Evolutionary conservation across 2,797 vertebrate genomes (phyloP), one percentile per base, ranked within the genome.

Genomic region (Ctenosaura bakeri): DNA sequence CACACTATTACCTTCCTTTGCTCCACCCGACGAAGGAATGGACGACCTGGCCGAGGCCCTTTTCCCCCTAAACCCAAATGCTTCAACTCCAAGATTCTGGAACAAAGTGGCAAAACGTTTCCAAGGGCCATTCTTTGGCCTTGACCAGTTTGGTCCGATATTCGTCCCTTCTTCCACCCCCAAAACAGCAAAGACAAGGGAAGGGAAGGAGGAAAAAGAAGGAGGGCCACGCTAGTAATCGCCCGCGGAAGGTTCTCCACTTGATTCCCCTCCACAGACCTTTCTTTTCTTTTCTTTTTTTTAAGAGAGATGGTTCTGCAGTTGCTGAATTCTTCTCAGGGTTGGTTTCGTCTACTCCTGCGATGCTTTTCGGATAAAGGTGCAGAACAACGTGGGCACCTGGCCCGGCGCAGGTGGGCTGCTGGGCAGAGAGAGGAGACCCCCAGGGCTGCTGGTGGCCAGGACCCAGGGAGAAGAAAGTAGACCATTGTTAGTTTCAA

Each of bases 381-480:
- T 22, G 38, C 16, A 35, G 24, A 14, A 26, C 38, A 42, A 16
- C 5, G 59, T 13, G 35, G 14, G 35, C 32, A 50, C 26, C 24
- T 54, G 38, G 8, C 0, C 6, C 2, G 14, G 56, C 3, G 0
- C 14, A 54, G 16, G 16, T 56, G 59, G 16, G 20, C 59, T 66
- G 38, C 26, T 42, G 66, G 20, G 3, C 22, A 2, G 46, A 86
- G 66, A 16, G 24, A 85, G n/a, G 29, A 32, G 29, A 7, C 52
- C 32, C 16, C 29, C 82, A 14, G 56, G 13, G 42, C 7, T 18
- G 73, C 29, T 29, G 26, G 83, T 18, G 14, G 35, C 85, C 38
- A 62, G 88, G 29, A 59, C 74, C 14, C 7, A 84, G 87, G 50
- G 24, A 35, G 46, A 64, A 92, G 83, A 59, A 73, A 62, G 87